phyloP scores from a whole-genome alignment of 1,140 invertebrate genomes.

The Drosophila arawakana region DNA sequence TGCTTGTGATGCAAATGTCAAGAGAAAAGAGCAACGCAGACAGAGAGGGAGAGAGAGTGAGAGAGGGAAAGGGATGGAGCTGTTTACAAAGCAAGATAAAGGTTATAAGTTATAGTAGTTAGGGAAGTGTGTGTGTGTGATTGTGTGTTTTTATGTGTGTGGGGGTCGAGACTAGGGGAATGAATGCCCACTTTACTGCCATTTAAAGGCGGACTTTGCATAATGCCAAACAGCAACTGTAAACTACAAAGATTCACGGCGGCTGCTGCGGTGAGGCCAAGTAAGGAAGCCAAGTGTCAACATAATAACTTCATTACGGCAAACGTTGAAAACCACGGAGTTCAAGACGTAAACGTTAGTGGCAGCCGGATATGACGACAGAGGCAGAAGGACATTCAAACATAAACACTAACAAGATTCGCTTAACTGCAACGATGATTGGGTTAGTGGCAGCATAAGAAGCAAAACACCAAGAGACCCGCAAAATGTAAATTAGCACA shows the following conservation, averaged over 20 bases:
- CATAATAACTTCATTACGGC: slow-evolving; percentile 76
- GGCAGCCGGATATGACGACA: slow-evolving; percentile 14
- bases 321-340: slow-evolving; percentile 27
- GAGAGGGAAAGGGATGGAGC: background rate
- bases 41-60: background rate
- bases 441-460: slow-evolving; percentile 6
- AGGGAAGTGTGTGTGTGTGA: background rate
- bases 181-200: slow-evolving; percentile 16
- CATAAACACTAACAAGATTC: slow-evolving; percentile 59
- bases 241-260: slow-evolving; percentile 62
- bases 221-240: slow-evolving; percentile 35
- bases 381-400: slow-evolving; percentile 34
- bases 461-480: slow-evolving; percentile 1
- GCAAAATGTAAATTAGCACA: slow-evolving; percentile 31
- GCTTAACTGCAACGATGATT: slow-evolving; percentile 36
- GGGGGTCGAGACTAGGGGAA: background rate
- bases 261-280: slow-evolving; percentile 38
- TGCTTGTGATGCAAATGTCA: slow-evolving; percentile 68
- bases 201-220: slow-evolving; percentile 27
- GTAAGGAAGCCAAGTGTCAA: slow-evolving; percentile 76
- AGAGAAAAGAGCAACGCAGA: slow-evolving; percentile 67
- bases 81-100: slow-evolving; percentile 7
- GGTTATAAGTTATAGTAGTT: background rate
- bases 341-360: slow-evolving; percentile 26
- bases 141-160: too few relatives aligned